These are phyloP conservation scores for Yponomeuta malinellus DNA, from an alignment of 2,888 invertebrate genomes.

Conservation along the genomic window DNA sequence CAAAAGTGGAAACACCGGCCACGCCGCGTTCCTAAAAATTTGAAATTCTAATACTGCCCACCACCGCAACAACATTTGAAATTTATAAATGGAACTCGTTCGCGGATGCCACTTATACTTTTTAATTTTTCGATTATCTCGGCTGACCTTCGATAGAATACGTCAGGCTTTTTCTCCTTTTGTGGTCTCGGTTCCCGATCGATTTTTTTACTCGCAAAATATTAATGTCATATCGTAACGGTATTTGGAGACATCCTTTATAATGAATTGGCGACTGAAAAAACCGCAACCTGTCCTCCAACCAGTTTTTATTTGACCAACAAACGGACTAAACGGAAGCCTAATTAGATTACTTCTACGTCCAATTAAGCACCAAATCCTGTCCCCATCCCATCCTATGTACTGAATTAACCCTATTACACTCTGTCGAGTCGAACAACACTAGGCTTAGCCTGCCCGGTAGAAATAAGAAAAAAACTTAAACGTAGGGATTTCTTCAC, in stretches of 20 bases:
- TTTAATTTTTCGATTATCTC: conserved; percentile 66
- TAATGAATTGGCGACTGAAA: conserved; percentile 8
- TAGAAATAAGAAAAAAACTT: conserved; percentile 25
- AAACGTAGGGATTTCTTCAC: conserved; percentile 40
- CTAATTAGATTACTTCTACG: background rate
- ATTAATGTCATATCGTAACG: conserved; percentile 13
- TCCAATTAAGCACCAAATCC: background rate
- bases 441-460: background rate
- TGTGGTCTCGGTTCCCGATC: conserved; percentile 21
- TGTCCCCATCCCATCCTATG: background rate
- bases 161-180: conserved; percentile 46
- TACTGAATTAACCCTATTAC: background rate
- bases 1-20: conserved; percentile 38
- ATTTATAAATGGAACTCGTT: conserved; percentile 61
- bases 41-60: conserved; percentile 66
- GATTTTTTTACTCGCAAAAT: conserved; percentile 1
- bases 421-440: background rate
- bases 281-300: background rate
- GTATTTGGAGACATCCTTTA: conserved; percentile 11
- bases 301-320: background rate
- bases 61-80: conserved; percentile 63
- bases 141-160: conserved; percentile 67
- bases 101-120: conserved; percentile 66
- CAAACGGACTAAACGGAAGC: background rate
- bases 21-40: conserved; percentile 42